Conservation (phyloP, 1,140 invertebrate genomes). For the Pachypeltis micranthus region DNA sequence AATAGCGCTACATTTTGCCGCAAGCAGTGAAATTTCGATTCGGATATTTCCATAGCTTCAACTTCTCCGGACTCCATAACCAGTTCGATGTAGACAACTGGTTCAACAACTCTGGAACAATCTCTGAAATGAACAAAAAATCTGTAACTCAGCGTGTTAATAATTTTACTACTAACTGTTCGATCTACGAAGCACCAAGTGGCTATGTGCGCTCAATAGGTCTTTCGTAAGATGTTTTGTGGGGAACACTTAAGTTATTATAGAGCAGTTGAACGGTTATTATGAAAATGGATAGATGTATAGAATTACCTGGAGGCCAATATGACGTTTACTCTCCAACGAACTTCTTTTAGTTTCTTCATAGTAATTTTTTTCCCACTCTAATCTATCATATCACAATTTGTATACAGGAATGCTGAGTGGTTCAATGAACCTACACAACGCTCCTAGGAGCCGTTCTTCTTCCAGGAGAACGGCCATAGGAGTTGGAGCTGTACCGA, state of each 20-base stretch:
- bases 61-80: constrained; percentile 18
- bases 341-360: neutral
- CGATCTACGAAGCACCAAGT: neutral
- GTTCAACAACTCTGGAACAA: constrained; percentile 23
- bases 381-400: no score
- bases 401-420: no score
- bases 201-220: neutral
- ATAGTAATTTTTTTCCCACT: no score
- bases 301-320: constrained; percentile 15
- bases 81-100: constrained; percentile 23
- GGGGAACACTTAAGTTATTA: neutral
- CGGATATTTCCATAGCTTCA: constrained; percentile 22
- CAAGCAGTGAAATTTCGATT: constrained; percentile 23
- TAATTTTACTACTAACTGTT: neutral
- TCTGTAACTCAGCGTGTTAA: neutral
- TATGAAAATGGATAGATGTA: neutral
- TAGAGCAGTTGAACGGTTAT: neutral
- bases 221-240: neutral
- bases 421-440: no score
- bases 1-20: constrained; percentile 24
- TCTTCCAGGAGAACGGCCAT: no score
- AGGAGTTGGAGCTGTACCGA: no score
- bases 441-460: no score
- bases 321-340: constrained; percentile 16
- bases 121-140: constrained; percentile 21